phyloP scores from a whole-genome alignment of 1,140 invertebrate species.

The Sycophila sp. region DNA sequence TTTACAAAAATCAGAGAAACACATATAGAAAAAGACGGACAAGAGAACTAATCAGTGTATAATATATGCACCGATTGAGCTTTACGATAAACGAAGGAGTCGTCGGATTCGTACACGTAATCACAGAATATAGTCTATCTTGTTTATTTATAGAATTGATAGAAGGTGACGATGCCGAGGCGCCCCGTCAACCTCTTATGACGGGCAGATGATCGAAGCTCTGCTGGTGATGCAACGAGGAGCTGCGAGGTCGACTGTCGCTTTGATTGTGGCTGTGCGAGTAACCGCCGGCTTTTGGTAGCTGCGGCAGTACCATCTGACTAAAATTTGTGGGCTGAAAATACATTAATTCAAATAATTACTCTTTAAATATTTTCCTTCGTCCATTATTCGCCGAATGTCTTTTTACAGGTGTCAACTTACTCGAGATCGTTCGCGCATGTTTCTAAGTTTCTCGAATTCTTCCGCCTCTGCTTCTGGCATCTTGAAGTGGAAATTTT shows the following conservation, averaged over 20 bases:
- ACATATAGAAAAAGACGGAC: too few relatives aligned
- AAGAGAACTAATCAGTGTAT: too few relatives aligned
- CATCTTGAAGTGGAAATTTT: slow-evolving; percentile 81
- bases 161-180: neutral
- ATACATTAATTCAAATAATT: neutral
- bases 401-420: slow-evolving; percentile 41
- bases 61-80: too few relatives aligned
- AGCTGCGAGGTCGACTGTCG: slow-evolving; percentile 61
- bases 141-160: neutral
- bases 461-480: slow-evolving; percentile 77
- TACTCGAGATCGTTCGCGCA: slow-evolving; percentile 72
- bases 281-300: slow-evolving; percentile 64
- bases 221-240: slow-evolving; percentile 65
- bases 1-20: too few relatives aligned
- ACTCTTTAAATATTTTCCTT: neutral
- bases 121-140: slow-evolving; percentile 27
- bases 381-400: too few relatives aligned
- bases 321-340: slow-evolving; percentile 69
- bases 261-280: slow-evolving; percentile 56
- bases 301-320: slow-evolving; percentile 72
- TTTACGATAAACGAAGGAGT: slow-evolving; percentile 14
- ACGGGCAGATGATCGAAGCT: slow-evolving; percentile 76
- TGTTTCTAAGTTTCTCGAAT: slow-evolving; percentile 73
- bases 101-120: neutral
- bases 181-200: slow-evolving; percentile 69